Percentiles rank a stretch among this genome's conserved stretches.
Conservation (phyloP, 2,797 vertebrate genomes). For the Notolepis coatsorum region DNA sequence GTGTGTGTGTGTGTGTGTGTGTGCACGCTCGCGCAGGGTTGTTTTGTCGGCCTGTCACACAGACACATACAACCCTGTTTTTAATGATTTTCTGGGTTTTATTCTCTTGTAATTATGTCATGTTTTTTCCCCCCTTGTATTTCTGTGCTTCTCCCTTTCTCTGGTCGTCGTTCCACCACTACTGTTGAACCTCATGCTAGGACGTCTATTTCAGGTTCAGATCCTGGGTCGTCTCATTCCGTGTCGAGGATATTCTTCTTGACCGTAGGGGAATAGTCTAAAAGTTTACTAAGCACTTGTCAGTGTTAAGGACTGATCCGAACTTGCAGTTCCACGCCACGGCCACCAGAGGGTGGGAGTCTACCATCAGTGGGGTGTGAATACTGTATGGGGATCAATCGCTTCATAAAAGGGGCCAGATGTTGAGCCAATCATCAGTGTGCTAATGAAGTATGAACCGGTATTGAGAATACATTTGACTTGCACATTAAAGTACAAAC, state of each 20-base stretch:
- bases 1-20: no score
- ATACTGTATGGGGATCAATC: neutral
- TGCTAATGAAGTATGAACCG: neutral
- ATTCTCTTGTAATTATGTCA: neutral
- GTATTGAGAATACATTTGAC: neutral
- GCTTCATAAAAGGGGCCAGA: neutral
- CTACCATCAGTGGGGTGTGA: conserved; percentile 28
- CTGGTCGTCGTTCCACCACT: conserved; percentile 10
- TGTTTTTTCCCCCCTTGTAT: neutral
- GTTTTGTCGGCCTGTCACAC: neutral
- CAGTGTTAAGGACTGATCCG: neutral
- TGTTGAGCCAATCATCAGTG: neutral
- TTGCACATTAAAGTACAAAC: neutral
- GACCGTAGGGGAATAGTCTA: neutral
- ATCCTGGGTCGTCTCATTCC: neutral
- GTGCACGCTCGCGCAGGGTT: no score
- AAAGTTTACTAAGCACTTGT: neutral
- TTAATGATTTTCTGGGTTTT: conserved; percentile 26
- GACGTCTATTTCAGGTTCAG: conserved; percentile 5
- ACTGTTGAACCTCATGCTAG: conserved; percentile 15
- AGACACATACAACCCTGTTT: conserved; percentile 20
- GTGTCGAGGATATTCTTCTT: neutral
- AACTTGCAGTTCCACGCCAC: conserved; percentile 25
- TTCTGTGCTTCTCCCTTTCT: neutral
- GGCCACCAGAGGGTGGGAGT: conserved; percentile 59